Conservation (phyloP, 2,113 vertebrate genomes). For the Phaethon lepturus region DNA sequence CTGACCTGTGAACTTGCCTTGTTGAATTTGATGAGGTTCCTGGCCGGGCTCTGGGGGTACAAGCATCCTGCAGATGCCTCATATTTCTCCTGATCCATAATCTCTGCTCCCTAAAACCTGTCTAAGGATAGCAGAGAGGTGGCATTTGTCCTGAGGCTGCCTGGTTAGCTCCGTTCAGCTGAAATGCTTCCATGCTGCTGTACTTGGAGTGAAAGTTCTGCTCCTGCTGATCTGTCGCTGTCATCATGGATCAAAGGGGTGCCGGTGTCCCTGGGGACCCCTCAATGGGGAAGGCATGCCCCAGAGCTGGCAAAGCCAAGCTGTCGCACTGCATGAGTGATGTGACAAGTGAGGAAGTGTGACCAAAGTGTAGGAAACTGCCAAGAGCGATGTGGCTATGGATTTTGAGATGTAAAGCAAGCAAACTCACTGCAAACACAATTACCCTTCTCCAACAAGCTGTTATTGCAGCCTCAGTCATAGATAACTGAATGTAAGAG, state of each 20-base stretch:
- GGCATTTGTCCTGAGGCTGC: not conserved
- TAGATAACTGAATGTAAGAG: not conserved
- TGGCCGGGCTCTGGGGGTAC: no score
- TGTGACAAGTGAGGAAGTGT: fast-evolving
- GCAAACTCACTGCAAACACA: fast-evolving
- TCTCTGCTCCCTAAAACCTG: not conserved
- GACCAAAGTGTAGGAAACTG: not conserved
- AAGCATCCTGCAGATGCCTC: fast-evolving
- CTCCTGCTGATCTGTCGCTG: not conserved
- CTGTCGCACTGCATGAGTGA: fast-evolving
- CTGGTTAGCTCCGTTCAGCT: not conserved
- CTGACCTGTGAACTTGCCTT: not conserved
- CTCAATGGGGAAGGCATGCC: not conserved
- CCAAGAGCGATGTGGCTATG: no score
- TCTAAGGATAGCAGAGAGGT: not conserved
- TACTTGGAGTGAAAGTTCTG: not conserved
- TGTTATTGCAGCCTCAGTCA: fast-evolving
- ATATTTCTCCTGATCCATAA: not conserved
- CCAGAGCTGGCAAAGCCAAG: not conserved
- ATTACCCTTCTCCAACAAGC: not conserved
- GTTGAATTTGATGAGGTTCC: not conserved
- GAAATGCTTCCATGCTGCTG: fast-evolving
- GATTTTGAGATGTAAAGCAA: not conserved
- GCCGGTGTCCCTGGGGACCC: fast-evolving
- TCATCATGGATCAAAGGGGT: no score